Evolutionary conservation across 2,113 vertebrate genomes (phyloP).

Genomic region (Chamaetylas fuelleborni): DNA sequence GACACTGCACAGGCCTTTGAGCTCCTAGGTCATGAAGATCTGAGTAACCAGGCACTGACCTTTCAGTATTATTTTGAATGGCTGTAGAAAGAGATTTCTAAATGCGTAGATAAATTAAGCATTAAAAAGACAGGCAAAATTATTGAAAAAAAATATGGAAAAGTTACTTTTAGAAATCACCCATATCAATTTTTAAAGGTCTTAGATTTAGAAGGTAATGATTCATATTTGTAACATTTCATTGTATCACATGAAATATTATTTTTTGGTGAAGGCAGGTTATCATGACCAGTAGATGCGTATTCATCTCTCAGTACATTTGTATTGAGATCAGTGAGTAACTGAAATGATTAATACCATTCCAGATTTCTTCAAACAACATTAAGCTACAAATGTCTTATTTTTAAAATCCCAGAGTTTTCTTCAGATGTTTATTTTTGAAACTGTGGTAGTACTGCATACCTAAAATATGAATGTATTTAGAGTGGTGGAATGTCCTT

Average conservation of each 20-base stretch:
- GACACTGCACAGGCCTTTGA: background rate
- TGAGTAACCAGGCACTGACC: background rate
- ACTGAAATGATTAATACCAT: constrained; percentile 45
- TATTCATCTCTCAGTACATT: constrained; percentile 12
- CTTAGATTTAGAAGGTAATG: constrained; percentile 6
- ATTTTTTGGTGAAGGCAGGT: constrained; percentile 1
- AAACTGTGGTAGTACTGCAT: background rate
- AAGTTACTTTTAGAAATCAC: background rate
- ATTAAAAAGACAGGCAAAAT: background rate
- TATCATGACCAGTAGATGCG: background rate
- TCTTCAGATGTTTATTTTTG: background rate
- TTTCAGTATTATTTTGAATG: background rate
- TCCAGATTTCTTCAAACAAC: constrained; percentile 21
- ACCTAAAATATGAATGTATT: background rate
- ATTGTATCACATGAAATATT: background rate
- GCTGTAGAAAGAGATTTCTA: background rate
- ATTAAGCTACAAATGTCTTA: background rate
- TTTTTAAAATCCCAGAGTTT: background rate
- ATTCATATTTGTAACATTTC: constrained; percentile 24
- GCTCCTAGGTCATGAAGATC: background rate
- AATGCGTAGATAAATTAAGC: background rate
- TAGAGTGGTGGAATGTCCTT: background rate
- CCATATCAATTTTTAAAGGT: background rate
- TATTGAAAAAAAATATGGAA: background rate
- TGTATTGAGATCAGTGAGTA: background rate